A percentile compares a stretch with the other conserved stretches of the same genome.
phyloP scores from a whole-genome alignment of 92 coral and sea anemone genomes.

The Parazoanthus atlanticus region DNA sequence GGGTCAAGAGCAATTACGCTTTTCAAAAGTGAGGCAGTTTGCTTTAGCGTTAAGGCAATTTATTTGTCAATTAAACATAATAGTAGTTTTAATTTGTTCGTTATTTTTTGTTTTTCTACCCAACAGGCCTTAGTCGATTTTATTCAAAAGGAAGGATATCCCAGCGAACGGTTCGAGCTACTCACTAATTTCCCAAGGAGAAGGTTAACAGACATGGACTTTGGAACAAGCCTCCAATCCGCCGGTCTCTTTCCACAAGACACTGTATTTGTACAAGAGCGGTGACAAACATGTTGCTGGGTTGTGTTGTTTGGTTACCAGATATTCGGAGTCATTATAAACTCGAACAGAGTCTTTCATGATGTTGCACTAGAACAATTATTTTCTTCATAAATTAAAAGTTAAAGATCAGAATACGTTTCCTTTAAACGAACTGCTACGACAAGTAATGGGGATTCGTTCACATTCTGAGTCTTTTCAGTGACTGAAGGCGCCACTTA shows the following conservation, averaged over 20 bases:
- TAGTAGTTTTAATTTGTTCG: neutral
- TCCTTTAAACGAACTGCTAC: neutral
- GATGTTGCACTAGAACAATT: neutral
- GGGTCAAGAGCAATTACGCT: too few species aligned
- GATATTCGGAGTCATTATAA: neutral
- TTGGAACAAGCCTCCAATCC: conserved; percentile 74
- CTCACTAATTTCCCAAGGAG: conserved; percentile 93
- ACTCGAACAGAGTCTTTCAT: neutral
- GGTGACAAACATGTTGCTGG: conserved; percentile 53
- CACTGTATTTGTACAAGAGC: conserved; percentile 96
- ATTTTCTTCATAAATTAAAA: neutral
- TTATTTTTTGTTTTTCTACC: neutral
- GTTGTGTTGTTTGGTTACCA: neutral
- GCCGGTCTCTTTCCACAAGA: conserved; percentile 98
- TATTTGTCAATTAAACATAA: too few species aligned
- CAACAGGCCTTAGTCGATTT: conserved; percentile 83
- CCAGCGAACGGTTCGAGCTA: conserved; percentile 90
- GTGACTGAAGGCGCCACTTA: too few species aligned
- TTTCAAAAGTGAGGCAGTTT: too few species aligned
- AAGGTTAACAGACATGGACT: conserved; percentile 77
- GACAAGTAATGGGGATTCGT: neutral
- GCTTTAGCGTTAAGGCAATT: too few species aligned
- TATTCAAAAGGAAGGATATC: conserved; percentile 83
- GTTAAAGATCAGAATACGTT: neutral
- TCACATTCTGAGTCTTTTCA: too few species aligned